Conservation (phyloP, 2,888 invertebrate species). For the Caenorhabditis sp. region DNA sequence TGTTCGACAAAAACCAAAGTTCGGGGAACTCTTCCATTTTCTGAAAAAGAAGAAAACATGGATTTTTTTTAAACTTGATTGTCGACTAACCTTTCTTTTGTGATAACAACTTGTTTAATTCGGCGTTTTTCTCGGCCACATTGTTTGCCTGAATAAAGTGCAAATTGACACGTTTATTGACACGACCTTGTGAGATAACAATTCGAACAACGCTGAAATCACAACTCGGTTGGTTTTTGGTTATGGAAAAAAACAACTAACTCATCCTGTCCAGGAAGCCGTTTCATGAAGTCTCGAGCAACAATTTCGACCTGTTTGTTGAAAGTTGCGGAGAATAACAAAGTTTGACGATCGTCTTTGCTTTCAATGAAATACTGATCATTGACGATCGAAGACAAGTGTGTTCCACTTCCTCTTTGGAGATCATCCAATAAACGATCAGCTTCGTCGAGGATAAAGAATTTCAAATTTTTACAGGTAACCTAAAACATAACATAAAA, state of each 20-base stretch:
- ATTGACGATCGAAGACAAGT: constrained; percentile 28
- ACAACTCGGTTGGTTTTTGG: neutral
- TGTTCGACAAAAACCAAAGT: constrained; percentile 62
- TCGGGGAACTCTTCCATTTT: constrained; percentile 9
- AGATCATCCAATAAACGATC: constrained; percentile 84
- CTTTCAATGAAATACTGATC: neutral
- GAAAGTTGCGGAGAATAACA: constrained; percentile 62
- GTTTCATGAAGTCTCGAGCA: constrained; percentile 31
- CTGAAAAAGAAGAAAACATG: constrained; percentile 13
- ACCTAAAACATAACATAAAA: constrained; percentile 54
- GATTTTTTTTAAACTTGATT: neutral
- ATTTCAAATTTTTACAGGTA: constrained; percentile 76
- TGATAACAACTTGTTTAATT: constrained; percentile 17
- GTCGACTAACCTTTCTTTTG: neutral
- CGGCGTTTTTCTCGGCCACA: constrained; percentile 16
- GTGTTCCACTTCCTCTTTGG: constrained; percentile 67
- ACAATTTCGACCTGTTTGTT: constrained; percentile 20
- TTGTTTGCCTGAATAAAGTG: constrained; percentile 12
- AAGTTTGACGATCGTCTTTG: constrained; percentile 11
- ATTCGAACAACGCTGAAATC: constrained; percentile 11
- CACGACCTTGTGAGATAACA: constrained; percentile 12
- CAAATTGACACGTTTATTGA: constrained; percentile 25
- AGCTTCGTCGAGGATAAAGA: constrained; percentile 83
- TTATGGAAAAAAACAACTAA: neutral
- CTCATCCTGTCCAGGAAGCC: neutral